Percentiles rank a stretch among this genome's conserved stretches.
Conservation (phyloP, 1,140 invertebrate genomes). For the Caenorhabditis remanei region DNA sequence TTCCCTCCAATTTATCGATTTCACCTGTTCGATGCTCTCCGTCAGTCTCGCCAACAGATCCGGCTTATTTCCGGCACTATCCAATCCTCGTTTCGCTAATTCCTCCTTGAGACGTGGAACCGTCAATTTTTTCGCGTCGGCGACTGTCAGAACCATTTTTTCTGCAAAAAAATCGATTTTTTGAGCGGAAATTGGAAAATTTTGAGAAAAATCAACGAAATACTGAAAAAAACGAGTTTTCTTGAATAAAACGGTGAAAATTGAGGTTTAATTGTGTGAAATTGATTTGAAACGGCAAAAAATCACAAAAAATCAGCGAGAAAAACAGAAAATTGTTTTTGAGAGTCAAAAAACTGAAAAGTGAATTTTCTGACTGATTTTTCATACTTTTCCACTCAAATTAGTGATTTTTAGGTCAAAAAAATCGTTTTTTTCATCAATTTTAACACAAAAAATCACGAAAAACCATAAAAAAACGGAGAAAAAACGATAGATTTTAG, state of each 20-base stretch:
- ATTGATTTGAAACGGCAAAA: neutral
- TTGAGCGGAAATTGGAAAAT: neutral
- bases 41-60: conserved; percentile 8
- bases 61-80: conserved; percentile 23
- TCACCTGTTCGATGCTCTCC: conserved; percentile 27
- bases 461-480: neutral
- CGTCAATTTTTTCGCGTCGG: conserved; percentile 14
- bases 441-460: neutral
- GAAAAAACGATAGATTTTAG: neutral
- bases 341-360: no score
- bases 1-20: neutral
- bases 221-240: neutral
- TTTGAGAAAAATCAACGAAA: neutral
- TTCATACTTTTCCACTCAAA: neutral
- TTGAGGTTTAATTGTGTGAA: no score
- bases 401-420: no score
- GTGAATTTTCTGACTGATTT: neutral
- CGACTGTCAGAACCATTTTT: conserved; percentile 22
- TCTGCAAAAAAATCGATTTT: neutral
- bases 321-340: neutral
- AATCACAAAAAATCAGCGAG: neutral
- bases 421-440: no score
- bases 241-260: no score
- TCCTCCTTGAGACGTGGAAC: conserved; percentile 36
- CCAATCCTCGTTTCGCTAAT: neutral